Percentiles rank a stretch among this genome's conserved stretches.
These are phyloP conservation scores for Aquatica leii DNA, from an alignment of 2,888 invertebrate species.

Conservation along the genomic window DNA sequence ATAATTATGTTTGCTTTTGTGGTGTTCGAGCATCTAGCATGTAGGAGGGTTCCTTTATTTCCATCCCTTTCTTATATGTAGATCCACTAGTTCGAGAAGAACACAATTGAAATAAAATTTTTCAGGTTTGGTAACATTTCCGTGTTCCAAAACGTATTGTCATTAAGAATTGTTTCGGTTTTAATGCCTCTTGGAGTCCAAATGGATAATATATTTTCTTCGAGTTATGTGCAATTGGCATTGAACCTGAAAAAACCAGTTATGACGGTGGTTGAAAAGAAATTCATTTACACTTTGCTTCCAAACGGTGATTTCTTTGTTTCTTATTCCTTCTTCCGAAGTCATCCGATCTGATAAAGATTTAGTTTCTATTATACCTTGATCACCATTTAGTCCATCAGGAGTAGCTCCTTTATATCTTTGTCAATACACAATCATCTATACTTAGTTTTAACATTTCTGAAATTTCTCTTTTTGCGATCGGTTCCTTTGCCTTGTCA, in stretches of 20 bases:
- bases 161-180: neutral
- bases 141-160: neutral
- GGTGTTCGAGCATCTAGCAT: too few species aligned
- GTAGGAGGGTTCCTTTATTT: too few species aligned
- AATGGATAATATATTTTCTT: neutral
- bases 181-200: neutral
- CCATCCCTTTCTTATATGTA: too few species aligned
- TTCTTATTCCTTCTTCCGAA: neutral
- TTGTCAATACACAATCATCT: conserved; percentile 39
- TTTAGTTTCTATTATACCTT: conserved; percentile 46
- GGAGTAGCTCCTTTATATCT: conserved; percentile 45
- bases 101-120: too few species aligned
- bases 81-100: too few species aligned
- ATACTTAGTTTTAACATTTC: neutral
- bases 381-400: conserved; percentile 43
- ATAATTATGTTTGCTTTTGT: too few species aligned
- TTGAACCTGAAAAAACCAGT: conserved; percentile 7
- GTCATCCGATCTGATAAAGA: conserved; percentile 37
- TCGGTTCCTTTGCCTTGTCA: neutral
- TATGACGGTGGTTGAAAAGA: neutral
- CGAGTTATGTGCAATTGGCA: neutral
- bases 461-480: neutral
- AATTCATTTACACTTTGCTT: neutral
- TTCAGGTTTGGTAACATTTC: neutral
- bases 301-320: neutral